Conservation (phyloP, 2,113 vertebrate species). For the Saguinus imperator region DNA sequence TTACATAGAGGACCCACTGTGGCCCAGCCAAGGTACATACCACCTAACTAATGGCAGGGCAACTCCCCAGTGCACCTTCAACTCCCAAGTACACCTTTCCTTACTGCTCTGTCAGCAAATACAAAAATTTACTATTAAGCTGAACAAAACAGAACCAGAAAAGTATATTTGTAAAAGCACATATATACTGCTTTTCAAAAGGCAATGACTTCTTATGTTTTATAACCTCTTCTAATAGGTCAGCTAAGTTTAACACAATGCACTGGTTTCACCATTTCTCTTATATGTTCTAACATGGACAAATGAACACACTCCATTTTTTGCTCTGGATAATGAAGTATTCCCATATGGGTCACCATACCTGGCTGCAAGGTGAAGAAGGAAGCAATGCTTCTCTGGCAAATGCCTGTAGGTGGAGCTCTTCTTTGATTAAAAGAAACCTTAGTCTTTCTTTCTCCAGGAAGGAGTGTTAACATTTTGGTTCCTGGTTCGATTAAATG, state of each 20-base stretch:
- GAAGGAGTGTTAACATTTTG: not conserved
- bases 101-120: not conserved
- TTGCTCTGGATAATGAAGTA: not conserved
- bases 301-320: not conserved
- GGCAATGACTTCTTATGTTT: not conserved
- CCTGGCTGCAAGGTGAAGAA: slow-evolving; percentile 81
- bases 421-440: slow-evolving; percentile 27
- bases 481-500: slow-evolving; percentile 20
- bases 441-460: slow-evolving; percentile 40
- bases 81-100: not conserved
- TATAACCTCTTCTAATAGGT: not conserved
- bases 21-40: not conserved
- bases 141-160: slow-evolving; percentile 40
- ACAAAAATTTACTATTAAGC: slow-evolving; percentile 30
- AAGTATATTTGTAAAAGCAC: slow-evolving; percentile 34
- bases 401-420: not conserved
- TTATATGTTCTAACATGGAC: not conserved
- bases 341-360: slow-evolving; percentile 59
- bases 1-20: not conserved
- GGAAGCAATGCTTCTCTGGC: slow-evolving; percentile 80
- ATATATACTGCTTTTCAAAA: slow-evolving; percentile 28
- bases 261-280: not conserved
- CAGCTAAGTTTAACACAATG: slow-evolving; percentile 16
- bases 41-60: not conserved
- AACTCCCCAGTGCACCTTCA: not conserved